Evolutionary conservation across 2,888 invertebrate genomes (phyloP).

Genomic region (Synergus gifuensis): DNA sequence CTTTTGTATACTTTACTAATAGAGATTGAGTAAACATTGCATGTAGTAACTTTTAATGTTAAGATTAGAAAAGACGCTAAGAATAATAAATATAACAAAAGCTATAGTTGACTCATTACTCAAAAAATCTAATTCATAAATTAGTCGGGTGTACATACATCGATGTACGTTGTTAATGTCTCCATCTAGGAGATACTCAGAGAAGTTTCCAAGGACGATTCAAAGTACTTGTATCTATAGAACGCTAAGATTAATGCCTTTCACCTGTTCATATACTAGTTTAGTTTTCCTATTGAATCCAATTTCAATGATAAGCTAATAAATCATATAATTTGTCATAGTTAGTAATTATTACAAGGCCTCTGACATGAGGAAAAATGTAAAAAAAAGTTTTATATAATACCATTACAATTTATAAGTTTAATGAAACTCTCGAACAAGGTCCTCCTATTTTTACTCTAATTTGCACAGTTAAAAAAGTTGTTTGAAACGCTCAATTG

Average conservation of each 20-base stretch:
- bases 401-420: too few species aligned
- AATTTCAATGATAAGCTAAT: not conserved
- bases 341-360: not conserved
- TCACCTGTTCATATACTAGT: not conserved
- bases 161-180: constrained; percentile 3
- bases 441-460: not conserved
- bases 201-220: constrained; percentile 27
- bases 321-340: not conserved
- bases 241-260: not conserved
- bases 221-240: not conserved
- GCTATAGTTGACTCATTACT: constrained; percentile 1
- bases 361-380: not conserved
- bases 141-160: not conserved
- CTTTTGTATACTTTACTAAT: not conserved
- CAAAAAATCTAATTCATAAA: not conserved
- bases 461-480: not conserved
- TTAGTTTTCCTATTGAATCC: constrained; percentile 1
- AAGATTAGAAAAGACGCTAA: not conserved
- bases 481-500: not conserved
- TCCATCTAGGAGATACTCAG: constrained; percentile 10
- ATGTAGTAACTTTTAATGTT: not conserved
- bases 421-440: too few species aligned
- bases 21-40: not conserved
- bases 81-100: not conserved
- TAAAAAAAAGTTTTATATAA: too few species aligned